A percentile compares a stretch with the other conserved stretches of the same genome.
These are phyloP conservation scores for Calephelis virginiensis DNA, from an alignment of 1,140 invertebrate species.

Conservation along the genomic window DNA sequence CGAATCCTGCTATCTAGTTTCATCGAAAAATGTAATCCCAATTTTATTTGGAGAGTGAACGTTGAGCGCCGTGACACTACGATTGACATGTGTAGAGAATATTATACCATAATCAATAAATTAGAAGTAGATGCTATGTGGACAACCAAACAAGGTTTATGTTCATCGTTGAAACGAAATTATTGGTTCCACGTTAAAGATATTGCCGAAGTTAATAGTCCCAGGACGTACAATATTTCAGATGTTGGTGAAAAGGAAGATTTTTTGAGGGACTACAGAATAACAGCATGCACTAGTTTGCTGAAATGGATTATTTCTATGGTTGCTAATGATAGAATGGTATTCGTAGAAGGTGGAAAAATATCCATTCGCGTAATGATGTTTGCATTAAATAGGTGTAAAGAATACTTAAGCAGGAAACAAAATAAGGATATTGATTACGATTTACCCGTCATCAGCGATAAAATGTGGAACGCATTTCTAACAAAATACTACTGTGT, in stretches of 20 bases:
- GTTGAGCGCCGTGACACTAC: constrained; percentile 58
- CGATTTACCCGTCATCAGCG: constrained; percentile 51
- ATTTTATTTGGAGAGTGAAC: constrained; percentile 80
- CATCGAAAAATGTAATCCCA: constrained; percentile 78
- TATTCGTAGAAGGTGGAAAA: constrained; percentile 69
- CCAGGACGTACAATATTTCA: constrained; percentile 78
- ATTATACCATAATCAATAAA: constrained; percentile 78
- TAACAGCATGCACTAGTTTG: constrained; percentile 90
- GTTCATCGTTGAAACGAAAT: constrained; percentile 79
- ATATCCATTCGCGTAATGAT: constrained; percentile 74
- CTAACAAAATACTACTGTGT: constrained; percentile 79
- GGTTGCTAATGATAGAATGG: constrained; percentile 54
- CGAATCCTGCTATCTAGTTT: constrained; percentile 79
- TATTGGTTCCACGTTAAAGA: constrained; percentile 81
- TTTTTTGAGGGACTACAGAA: constrained; percentile 81
- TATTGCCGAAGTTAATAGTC: constrained; percentile 78
- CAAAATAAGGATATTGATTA: constrained; percentile 78
- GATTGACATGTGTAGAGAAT: constrained; percentile 56
- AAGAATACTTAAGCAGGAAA: constrained; percentile 74
- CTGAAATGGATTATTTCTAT: constrained; percentile 86
- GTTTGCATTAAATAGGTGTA: constrained; percentile 80
- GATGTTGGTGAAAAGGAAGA: constrained; percentile 74
- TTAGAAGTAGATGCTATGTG: constrained; percentile 77
- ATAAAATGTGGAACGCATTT: constrained; percentile 86
- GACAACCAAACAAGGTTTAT: constrained; percentile 81